Conservation (phyloP, 2,888 invertebrate genomes). For the Hemaris fuciformis region DNA sequence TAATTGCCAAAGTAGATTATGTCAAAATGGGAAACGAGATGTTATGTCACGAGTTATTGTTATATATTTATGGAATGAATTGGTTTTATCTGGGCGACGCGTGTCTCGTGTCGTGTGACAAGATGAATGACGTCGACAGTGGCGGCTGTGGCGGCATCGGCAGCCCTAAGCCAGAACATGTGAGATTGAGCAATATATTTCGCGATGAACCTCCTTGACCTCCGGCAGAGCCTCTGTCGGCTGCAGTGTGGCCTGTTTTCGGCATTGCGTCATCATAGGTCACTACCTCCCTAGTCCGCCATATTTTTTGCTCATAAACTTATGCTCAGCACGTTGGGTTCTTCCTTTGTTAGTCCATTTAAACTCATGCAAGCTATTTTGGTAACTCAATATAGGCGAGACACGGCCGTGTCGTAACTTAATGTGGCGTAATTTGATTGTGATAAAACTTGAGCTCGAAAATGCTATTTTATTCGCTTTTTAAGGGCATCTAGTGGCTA, state of each 20-base stretch:
- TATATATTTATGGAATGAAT: neutral
- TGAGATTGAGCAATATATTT: constrained; percentile 59
- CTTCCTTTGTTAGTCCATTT: constrained; percentile 75
- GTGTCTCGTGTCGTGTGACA: neutral
- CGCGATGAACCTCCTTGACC: constrained; percentile 77
- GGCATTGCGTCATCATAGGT: constrained; percentile 79
- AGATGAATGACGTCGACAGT: neutral
- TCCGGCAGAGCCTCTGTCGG: constrained; percentile 41
- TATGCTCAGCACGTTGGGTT: constrained; percentile 70
- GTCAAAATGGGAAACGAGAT: neutral
- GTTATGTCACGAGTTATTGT: neutral
- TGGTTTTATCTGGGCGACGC: neutral
- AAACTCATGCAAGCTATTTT: constrained; percentile 64
- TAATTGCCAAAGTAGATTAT: neutral
- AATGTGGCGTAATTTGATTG: constrained; percentile 64
- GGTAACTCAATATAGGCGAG: constrained; percentile 62
- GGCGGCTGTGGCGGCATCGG: neutral
- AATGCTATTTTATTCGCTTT: constrained; percentile 40
- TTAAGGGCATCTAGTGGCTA: constrained; percentile 38
- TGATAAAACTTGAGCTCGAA: constrained; percentile 47
- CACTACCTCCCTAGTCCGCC: constrained; percentile 72
- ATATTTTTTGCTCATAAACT: constrained; percentile 73
- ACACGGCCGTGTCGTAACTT: constrained; percentile 49
- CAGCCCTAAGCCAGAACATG: constrained; percentile 34
- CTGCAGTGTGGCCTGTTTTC: constrained; percentile 74